Evolutionary conservation across 2,888 invertebrate genomes (phyloP).

Genomic region (Ectobius pallidus): DNA sequence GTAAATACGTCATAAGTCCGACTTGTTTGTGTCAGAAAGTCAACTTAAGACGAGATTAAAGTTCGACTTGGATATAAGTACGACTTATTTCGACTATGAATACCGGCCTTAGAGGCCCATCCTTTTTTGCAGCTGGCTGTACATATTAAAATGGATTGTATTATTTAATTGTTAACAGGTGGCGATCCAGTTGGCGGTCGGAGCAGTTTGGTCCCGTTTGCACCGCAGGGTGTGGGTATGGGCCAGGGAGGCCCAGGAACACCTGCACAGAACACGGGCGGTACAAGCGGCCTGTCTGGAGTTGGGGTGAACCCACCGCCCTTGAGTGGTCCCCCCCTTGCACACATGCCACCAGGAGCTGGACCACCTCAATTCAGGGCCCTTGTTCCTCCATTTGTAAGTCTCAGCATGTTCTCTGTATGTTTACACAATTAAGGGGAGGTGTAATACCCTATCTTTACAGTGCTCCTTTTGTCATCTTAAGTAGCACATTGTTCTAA

Average conservation of each 20-base stretch:
- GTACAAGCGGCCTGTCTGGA: constrained; percentile 48
- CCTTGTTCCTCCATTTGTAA: constrained; percentile 79
- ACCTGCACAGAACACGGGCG: constrained; percentile 47
- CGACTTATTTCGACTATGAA: no score
- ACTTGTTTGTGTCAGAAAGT: no score
- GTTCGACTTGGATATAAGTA: no score
- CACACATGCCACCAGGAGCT: constrained; percentile 36
- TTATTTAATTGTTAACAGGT: constrained; percentile 36
- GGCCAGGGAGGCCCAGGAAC: constrained; percentile 57
- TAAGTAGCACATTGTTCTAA: no score
- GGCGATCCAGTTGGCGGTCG: constrained; percentile 54
- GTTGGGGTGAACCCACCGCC: constrained; percentile 37
- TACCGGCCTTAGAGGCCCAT: no score
- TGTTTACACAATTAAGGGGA: no score
- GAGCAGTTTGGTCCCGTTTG: constrained; percentile 57
- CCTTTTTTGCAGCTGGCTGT: no score
- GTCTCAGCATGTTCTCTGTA: constrained; percentile 51
- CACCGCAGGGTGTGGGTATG: constrained; percentile 55
- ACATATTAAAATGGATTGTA: no score
- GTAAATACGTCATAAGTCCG: no score
- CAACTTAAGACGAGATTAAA: no score
- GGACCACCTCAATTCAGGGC: constrained; percentile 61
- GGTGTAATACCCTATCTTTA: no score
- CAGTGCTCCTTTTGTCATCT: no score
- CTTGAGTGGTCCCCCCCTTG: constrained; percentile 29